Percentiles rank a stretch among this genome's conserved stretches.
Evolutionary conservation across 2,797 vertebrate genomes (phyloP).

Genomic region (Poecilia wingei): DNA sequence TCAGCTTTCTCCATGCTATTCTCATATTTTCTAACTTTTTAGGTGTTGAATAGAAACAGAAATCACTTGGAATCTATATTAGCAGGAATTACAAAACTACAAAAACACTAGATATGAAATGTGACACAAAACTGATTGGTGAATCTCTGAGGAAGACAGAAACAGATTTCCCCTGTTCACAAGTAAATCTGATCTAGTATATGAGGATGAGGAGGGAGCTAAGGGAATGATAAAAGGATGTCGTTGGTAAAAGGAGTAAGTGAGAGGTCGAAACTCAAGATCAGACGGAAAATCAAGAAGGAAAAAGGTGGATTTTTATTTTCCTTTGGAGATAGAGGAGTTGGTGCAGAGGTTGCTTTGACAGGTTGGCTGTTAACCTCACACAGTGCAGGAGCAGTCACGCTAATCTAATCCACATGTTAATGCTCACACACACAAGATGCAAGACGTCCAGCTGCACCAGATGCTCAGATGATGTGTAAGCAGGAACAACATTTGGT

Average conservation of each 20-base stretch:
- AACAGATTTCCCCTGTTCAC: neutral
- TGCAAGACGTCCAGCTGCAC: slow-evolving; percentile 55
- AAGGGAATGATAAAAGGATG: slow-evolving; percentile 13
- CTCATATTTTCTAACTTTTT: neutral
- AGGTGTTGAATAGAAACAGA: neutral
- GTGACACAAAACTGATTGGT: slow-evolving; percentile 8
- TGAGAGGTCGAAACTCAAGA: slow-evolving; percentile 48
- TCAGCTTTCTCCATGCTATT: neutral
- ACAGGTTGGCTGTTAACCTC: slow-evolving; percentile 67
- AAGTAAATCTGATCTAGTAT: slow-evolving; percentile 52
- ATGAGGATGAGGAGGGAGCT: slow-evolving; percentile 31
- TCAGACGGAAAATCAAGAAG: slow-evolving; percentile 29
- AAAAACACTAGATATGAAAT: neutral
- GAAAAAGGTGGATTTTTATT: slow-evolving; percentile 15
- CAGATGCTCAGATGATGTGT: slow-evolving; percentile 53
- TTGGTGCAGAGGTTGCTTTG: slow-evolving; percentile 33
- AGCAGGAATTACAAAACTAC: neutral
- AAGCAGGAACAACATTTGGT: slow-evolving; percentile 31
- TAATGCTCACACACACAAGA: slow-evolving; percentile 22
- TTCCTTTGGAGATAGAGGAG: slow-evolving; percentile 4
- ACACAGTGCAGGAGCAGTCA: slow-evolving; percentile 51
- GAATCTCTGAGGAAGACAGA: neutral
- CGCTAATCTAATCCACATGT: slow-evolving; percentile 65
- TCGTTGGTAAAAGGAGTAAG: slow-evolving; percentile 30
- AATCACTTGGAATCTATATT: neutral